Evolutionary conservation across 2,113 vertebrate genomes (phyloP).

Genomic region (Rafetus swinhoei): DNA sequence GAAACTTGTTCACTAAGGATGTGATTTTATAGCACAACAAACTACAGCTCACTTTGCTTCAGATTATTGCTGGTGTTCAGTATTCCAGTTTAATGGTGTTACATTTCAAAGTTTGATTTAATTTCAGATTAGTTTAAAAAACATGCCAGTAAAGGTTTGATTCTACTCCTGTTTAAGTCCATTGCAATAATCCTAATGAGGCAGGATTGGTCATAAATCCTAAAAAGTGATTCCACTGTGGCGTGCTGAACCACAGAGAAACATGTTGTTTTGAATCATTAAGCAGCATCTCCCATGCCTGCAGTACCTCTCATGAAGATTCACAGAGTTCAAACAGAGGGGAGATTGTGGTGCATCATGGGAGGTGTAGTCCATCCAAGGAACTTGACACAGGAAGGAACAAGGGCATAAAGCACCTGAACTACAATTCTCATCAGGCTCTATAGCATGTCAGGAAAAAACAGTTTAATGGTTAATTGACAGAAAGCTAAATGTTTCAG

Average conservation of each 20-base stretch:
- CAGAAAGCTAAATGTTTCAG: background rate
- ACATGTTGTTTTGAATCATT: background rate
- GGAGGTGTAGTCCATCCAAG: background rate
- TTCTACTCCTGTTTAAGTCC: conserved; percentile 40
- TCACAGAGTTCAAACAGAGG: background rate
- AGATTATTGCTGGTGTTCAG: conserved; percentile 7
- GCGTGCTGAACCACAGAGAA: background rate
- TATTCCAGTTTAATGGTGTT: conserved; percentile 37
- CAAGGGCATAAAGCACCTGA: background rate
- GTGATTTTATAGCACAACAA: background rate
- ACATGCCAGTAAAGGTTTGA: conserved; percentile 33
- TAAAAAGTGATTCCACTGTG: background rate
- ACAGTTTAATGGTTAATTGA: background rate
- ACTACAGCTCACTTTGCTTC: background rate
- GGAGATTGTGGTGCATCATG: background rate
- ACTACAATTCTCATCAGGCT: background rate
- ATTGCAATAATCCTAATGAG: conserved; percentile 27
- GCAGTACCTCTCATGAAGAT: background rate
- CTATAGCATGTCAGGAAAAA: background rate
- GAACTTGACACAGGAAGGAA: background rate
- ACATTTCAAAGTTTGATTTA: conserved; percentile 27
- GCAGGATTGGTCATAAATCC: conserved; percentile 12
- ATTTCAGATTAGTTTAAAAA: conserved; percentile 46
- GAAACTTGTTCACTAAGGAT: background rate
- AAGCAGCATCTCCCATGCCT: background rate